phyloP scores from a whole-genome alignment of 2,797 vertebrate genomes.

The Spinus pinus region DNA sequence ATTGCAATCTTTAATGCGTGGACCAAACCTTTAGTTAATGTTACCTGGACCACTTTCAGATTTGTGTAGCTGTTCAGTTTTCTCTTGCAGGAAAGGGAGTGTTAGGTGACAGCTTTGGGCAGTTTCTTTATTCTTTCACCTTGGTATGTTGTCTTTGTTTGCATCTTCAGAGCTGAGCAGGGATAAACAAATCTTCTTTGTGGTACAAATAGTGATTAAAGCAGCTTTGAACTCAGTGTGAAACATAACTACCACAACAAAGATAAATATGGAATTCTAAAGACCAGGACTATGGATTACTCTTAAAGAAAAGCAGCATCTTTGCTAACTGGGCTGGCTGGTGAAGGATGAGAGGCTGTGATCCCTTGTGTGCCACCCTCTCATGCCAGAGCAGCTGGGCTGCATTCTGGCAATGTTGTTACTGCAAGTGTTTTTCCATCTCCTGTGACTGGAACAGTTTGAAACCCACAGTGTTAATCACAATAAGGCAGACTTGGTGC shows the following conservation, averaged over 20 bases:
- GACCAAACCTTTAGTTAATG: constrained; percentile 39
- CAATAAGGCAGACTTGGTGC: neutral
- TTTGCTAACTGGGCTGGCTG: neutral
- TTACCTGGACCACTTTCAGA: constrained; percentile 27
- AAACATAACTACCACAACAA: constrained; percentile 33
- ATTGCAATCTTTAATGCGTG: constrained; percentile 37
- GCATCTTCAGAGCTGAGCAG: constrained; percentile 18
- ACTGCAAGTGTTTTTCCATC: neutral
- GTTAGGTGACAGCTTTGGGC: constrained; percentile 45
- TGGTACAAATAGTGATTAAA: constrained; percentile 61
- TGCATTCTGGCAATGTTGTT: neutral
- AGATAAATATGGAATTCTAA: neutral
- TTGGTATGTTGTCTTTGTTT: constrained; percentile 65
- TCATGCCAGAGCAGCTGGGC: neutral
- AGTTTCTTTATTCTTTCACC: constrained; percentile 46
- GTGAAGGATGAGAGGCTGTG: neutral
- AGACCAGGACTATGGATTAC: neutral
- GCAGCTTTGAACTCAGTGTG: constrained; percentile 32
- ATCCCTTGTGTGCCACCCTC: neutral
- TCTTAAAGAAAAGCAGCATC: neutral
- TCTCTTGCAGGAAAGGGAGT: neutral
- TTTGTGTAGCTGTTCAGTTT: neutral
- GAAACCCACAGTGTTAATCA: neutral
- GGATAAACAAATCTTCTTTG: constrained; percentile 62
- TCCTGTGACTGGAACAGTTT: neutral